phyloP scores from a whole-genome alignment of 1,140 invertebrate species.

The Pristionchus pacificus region DNA sequence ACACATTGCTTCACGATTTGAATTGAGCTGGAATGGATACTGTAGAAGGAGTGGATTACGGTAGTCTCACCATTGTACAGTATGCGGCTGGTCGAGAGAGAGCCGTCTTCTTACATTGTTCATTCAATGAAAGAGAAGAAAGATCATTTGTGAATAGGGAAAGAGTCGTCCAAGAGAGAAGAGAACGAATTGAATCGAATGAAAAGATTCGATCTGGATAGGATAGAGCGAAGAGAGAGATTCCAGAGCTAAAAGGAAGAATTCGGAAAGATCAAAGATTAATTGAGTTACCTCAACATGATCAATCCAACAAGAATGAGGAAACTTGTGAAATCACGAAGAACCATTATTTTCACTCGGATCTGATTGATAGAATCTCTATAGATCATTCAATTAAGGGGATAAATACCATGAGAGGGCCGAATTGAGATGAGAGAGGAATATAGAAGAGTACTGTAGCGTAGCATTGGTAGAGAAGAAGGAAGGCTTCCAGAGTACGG shows the following conservation, averaged over 20 bases:
- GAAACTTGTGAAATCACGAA: constrained; percentile 49
- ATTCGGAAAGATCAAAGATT: neutral
- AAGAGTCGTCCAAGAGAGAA: constrained; percentile 44
- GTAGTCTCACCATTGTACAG: constrained; percentile 28
- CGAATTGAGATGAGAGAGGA: constrained; percentile 45
- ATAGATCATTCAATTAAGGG: neutral
- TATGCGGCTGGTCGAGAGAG: neutral
- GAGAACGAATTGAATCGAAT: constrained; percentile 5
- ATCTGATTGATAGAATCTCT: constrained; percentile 6
- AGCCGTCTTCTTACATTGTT: neutral
- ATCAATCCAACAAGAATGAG: constrained; percentile 45
- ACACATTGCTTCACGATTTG: constrained; percentile 22
- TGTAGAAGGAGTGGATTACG: constrained; percentile 13
- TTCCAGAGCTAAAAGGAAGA: constrained; percentile 34
- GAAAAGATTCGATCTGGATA: constrained; percentile 41
- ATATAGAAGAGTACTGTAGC: constrained; percentile 50
- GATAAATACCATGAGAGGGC: constrained; percentile 38
- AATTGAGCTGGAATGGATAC: neutral
- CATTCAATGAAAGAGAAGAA: constrained; percentile 23
- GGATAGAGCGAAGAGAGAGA: constrained; percentile 50
- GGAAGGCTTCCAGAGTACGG: constrained; percentile 40
- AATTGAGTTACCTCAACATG: constrained; percentile 37
- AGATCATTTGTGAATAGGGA: constrained; percentile 53
- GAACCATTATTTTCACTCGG: constrained; percentile 52
- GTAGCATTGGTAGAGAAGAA: constrained; percentile 53